A percentile compares a stretch with the other conserved stretches of the same genome.
phyloP scores from a whole-genome alignment of 2,888 invertebrate genomes.

The Drosophila fungiperda region DNA sequence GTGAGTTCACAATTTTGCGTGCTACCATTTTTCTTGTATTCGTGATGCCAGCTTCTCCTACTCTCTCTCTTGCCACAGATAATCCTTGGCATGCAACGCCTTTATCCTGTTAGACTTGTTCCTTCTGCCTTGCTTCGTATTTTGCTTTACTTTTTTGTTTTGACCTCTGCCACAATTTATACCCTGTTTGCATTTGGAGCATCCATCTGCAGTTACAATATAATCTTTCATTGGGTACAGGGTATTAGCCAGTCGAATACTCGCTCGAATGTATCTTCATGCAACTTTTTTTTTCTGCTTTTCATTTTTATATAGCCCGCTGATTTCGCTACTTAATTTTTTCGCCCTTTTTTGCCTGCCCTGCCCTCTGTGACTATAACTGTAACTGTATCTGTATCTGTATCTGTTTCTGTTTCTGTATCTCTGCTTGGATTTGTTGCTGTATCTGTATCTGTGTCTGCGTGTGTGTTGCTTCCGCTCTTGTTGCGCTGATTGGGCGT shows the following conservation, averaged over 20 bases:
- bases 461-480: slow-evolving; percentile 58
- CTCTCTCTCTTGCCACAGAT: slow-evolving; percentile 43
- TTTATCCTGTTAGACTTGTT: slow-evolving; percentile 80
- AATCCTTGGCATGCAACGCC: slow-evolving; percentile 82
- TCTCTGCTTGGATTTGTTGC: slow-evolving; percentile 17
- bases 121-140: slow-evolving; percentile 39
- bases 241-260: slow-evolving; percentile 3
- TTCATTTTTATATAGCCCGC: slow-evolving; percentile 63
- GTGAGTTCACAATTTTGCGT: slow-evolving; percentile 82
- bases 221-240: background rate
- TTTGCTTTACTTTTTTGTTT: slow-evolving; percentile 5
- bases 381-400: slow-evolving; percentile 26
- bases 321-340: slow-evolving; percentile 79
- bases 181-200: slow-evolving; percentile 22
- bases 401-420: slow-evolving; percentile 8
- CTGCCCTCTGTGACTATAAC: slow-evolving; percentile 39
- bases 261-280: background rate
- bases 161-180: slow-evolving; percentile 3
- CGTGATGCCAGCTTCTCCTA: slow-evolving; percentile 17
- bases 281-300: slow-evolving; percentile 24
- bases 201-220: background rate
- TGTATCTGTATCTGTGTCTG: slow-evolving; percentile 29
- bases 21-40: slow-evolving; percentile 76
- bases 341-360: slow-evolving; percentile 47
- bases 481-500: slow-evolving; percentile 78